Conservation (phyloP, 1,140 invertebrate genomes). For the Apis cerana region DNA sequence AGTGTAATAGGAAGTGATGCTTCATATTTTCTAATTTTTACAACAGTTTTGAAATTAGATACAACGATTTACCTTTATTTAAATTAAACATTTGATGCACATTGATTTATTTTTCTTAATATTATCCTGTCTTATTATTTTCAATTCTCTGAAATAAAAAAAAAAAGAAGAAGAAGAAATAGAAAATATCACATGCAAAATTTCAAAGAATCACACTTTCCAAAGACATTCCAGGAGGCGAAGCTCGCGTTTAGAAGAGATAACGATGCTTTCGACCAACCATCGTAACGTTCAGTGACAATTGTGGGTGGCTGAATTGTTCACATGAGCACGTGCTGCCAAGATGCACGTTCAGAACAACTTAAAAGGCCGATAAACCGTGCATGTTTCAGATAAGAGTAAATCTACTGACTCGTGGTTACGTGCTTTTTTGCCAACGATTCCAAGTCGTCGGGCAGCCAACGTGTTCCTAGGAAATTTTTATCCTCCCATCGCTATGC, state of each 20-base stretch:
- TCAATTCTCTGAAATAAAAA: background rate
- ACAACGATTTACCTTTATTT: no score
- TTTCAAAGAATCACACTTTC: conserved; percentile 4
- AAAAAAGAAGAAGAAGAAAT: background rate
- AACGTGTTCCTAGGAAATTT: conserved; percentile 14
- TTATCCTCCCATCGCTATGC: background rate
- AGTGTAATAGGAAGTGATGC: no score
- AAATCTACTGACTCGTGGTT: conserved; percentile 6
- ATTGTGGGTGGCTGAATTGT: conserved; percentile 58
- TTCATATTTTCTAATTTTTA: no score
- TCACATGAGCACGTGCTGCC: conserved; percentile 30
- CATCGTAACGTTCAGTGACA: conserved; percentile 47
- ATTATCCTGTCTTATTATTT: background rate
- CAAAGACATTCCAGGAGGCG: conserved; percentile 5
- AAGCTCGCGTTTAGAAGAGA: conserved; percentile 41
- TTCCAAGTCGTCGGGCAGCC: background rate
- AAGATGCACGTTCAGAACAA: conserved; percentile 46
- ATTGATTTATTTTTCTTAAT: no score
- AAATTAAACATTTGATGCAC: no score
- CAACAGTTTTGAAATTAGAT: no score
- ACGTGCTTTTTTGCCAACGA: background rate
- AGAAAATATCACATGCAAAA: background rate
- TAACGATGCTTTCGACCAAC: conserved; percentile 39
- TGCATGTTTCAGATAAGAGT: conserved; percentile 43
- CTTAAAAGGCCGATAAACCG: conserved; percentile 52